These are phyloP conservation scores for Trimorus sp. DNA, from an alignment of 2,888 invertebrate species.

Conservation along the genomic window DNA sequence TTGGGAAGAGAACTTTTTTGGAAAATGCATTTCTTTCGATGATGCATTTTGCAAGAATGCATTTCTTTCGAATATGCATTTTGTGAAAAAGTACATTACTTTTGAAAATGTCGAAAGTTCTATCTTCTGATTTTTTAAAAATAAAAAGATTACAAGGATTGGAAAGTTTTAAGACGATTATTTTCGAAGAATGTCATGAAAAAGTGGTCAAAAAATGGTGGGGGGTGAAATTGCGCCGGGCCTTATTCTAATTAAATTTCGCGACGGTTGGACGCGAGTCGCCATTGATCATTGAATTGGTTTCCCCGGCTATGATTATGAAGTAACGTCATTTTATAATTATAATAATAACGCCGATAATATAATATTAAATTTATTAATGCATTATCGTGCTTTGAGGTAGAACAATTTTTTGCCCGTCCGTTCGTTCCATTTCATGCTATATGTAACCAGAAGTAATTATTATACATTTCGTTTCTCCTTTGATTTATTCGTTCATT, in stretches of 20 bases:
- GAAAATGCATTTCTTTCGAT: no score
- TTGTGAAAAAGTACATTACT: no score
- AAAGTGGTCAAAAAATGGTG: conserved; percentile 8
- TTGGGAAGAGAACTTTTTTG: no score
- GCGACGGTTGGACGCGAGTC: conserved; percentile 20
- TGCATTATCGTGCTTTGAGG: conserved; percentile 53
- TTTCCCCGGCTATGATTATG: conserved; percentile 41
- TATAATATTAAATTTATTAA: conserved; percentile 51
- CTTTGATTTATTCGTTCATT: conserved; percentile 58
- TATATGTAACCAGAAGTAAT: conserved; percentile 53
- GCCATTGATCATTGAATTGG: conserved; percentile 33
- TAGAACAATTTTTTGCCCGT: conserved; percentile 41
- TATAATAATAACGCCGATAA: conserved; percentile 48
- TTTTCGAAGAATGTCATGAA: no score
- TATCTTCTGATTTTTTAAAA: no score
- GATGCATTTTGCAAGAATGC: no score
- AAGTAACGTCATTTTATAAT: conserved; percentile 49
- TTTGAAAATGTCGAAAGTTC: no score
- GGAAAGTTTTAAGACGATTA: no score
- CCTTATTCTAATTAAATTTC: conserved; percentile 49
- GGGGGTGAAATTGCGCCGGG: background rate
- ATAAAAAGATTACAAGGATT: no score
- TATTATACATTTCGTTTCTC: conserved; percentile 56
- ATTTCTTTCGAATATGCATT: no score
- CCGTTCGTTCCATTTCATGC: conserved; percentile 41